Percentiles rank a stretch among this genome's conserved stretches.
These are phyloP conservation scores for Ectemnius continuus DNA, from an alignment of 2,888 invertebrate genomes.

Conservation along the genomic window DNA sequence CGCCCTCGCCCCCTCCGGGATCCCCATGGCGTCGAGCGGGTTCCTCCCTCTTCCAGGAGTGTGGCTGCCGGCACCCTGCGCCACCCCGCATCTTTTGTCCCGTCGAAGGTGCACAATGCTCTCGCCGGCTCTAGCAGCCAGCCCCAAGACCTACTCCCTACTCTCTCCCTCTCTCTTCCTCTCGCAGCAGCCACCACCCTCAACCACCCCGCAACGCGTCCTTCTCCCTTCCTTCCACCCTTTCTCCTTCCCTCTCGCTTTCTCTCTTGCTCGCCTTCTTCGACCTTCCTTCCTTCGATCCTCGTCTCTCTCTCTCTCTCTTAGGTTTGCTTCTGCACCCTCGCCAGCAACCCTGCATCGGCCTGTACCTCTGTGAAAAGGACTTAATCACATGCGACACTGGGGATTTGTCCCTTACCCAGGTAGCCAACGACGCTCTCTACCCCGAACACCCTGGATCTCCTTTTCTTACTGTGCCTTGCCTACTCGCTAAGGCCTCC, in stretches of 20 bases:
- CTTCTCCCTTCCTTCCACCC: neutral
- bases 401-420: conserved; percentile 56
- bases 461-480: conserved; percentile 27
- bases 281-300: no score
- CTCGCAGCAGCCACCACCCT: neutral
- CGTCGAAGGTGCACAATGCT: conserved; percentile 58
- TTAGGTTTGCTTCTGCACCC: no score
- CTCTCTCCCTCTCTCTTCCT: conserved; percentile 19
- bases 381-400: conserved; percentile 59
- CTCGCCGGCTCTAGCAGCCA: conserved; percentile 33
- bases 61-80: conserved; percentile 13
- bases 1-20: neutral
- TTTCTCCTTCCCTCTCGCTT: neutral
- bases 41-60: conserved; percentile 22
- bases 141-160: conserved; percentile 31
- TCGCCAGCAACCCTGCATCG: conserved; percentile 2
- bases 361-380: conserved; percentile 56
- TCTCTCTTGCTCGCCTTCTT: neutral
- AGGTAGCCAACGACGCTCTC: conserved; percentile 46
- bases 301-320: neutral
- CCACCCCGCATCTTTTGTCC: conserved; percentile 55
- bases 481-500: neutral
- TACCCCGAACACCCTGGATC: conserved; percentile 30
- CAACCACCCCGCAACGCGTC: conserved; percentile 1
- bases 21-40: conserved; percentile 6